These are phyloP conservation scores for Oceanodroma leucorhoa DNA, from an alignment of 2,797 vertebrate genomes.

Conservation along the genomic window DNA sequence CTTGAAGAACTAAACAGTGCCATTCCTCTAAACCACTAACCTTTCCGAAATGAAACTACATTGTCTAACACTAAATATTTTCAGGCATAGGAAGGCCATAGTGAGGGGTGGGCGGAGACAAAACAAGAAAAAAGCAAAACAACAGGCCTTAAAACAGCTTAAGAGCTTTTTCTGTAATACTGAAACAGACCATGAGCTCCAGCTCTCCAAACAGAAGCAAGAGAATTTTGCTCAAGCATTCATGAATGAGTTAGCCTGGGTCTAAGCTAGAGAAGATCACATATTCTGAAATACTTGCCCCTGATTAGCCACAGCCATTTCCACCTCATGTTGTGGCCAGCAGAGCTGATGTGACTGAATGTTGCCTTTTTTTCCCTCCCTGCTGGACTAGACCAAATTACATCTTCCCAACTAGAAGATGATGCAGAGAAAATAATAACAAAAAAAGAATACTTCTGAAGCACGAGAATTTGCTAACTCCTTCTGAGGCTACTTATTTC, in stretches of 20 bases:
- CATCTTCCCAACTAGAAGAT: not conserved
- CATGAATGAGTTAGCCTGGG: accelerated
- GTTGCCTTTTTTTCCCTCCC: not conserved
- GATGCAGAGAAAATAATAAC: not conserved
- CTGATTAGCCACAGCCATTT: not conserved
- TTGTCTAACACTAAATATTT: not conserved
- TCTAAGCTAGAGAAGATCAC: not conserved
- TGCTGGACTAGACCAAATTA: not conserved
- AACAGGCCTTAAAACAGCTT: not conserved
- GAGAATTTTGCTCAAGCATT: not conserved
- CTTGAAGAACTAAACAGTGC: not conserved
- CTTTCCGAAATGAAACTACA: not conserved
- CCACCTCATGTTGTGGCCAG: not conserved
- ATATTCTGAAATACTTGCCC: not conserved
- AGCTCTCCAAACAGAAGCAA: not conserved
- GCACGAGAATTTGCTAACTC: not conserved
- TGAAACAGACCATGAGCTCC: not conserved
- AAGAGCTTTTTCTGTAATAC: not conserved
- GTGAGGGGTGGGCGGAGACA: not conserved
- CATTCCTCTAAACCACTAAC: not conserved
- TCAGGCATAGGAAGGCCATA: not conserved
- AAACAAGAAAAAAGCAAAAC: not conserved
- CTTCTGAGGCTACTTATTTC: not conserved
- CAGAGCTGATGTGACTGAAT: not conserved
- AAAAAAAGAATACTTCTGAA: not conserved